phyloP scores from a whole-genome alignment of 1,140 invertebrate genomes.

The Bombyx mandarina region DNA sequence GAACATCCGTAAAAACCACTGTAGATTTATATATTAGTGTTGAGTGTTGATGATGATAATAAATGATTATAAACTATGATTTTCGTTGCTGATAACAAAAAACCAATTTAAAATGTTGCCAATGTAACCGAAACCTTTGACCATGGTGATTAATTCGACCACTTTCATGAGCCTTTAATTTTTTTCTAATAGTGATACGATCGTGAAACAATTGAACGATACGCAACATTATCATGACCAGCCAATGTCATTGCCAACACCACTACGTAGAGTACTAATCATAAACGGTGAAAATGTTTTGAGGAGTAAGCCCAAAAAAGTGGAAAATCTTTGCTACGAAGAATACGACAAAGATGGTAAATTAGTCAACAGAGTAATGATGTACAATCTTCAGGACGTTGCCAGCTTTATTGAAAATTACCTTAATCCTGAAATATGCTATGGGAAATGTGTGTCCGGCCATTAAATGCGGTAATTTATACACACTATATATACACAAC shows the following conservation, averaged over 20 bases:
- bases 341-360: conserved; percentile 28
- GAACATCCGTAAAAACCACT: too few relatives aligned
- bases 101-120: too few relatives aligned
- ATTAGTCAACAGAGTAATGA: conserved; percentile 24
- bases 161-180: not conserved
- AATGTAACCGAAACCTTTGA: too few relatives aligned
- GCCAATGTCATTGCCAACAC: too few relatives aligned
- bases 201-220: not conserved
- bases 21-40: too few relatives aligned
- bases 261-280: conserved; percentile 1
- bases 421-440: conserved; percentile 35
- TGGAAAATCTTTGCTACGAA: conserved; percentile 28
- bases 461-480: not conserved
- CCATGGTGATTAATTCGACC: not conserved
- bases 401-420: conserved; percentile 28
- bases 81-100: too few relatives aligned
- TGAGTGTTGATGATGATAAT: too few relatives aligned
- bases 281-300: conserved; percentile 5
- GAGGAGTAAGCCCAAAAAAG: conserved; percentile 11
- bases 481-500: too few relatives aligned
- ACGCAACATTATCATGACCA: too few relatives aligned
- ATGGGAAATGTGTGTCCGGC: conserved; percentile 17
- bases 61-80: too few relatives aligned
- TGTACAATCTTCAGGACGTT: conserved; percentile 37
- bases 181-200: not conserved